Base-by-base conservation (phyloP, 1,140 invertebrate species). In the Oreohelix idahoensis region DNA sequence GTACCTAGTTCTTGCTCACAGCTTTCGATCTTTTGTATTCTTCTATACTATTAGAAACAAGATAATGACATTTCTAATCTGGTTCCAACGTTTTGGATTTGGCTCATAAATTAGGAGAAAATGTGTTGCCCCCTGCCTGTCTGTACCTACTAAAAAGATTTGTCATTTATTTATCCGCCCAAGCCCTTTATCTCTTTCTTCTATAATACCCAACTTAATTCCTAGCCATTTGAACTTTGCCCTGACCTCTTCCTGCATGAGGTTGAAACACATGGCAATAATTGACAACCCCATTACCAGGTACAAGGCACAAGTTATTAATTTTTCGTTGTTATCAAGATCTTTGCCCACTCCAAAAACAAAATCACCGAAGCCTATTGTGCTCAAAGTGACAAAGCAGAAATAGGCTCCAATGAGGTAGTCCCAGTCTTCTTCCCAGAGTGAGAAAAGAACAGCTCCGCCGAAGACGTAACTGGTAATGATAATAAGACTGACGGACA, bases 351-450 rank as follows among this genome's bases (percentile, higher is more conserved):
- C 86, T 5, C 90, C 91, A 1, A 90, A 90, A 0, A 90, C 89
- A 26, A 93, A 98, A 98, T 76, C 74, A 5, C 74, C 74, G 10
- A 76, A 51, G 8, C 74, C 74, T 15, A 76, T 76, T 32, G 74
- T 76, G 74, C 74, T 76, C 17, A 76, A 32, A 35, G 74, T 76
- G 13, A 76, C 42, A 35, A 76, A 76, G 89, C 97, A 98, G 91
- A 98, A 98, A 92, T 97, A 98, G 76, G 96, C 96, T 45, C 96
- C 96, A 88, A 98, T 97, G 23, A 99, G 93, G 36, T 97, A 95
- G 66, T 95, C 96, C 98, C 91, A 92, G 2, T 86, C 83, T 71
- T 89, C 83, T 66, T 89, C 89, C 88, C 89, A 92, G 0, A 88
- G 58, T 0, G 85, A 58, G 84, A 92, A 92, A 39, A 93, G 84